Evolutionary conservation across 2,888 invertebrate species (phyloP).

Genomic region (Drosophila trichaetosa): DNA sequence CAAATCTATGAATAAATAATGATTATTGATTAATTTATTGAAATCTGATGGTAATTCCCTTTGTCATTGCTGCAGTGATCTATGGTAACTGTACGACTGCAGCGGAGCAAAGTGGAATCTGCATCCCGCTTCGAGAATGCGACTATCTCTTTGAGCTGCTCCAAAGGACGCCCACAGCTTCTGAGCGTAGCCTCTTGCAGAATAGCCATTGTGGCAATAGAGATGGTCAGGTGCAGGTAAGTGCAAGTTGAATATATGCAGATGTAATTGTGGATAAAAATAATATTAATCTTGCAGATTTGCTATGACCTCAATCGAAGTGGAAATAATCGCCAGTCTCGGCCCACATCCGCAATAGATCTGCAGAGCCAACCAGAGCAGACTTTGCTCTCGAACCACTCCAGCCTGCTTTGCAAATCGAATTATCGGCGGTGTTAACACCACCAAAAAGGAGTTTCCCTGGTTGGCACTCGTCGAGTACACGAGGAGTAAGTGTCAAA

Average conservation of each 20-base stretch:
- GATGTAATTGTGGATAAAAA: no score
- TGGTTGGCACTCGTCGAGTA: constrained; percentile 85
- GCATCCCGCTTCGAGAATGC: constrained; percentile 71
- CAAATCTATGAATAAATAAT: constrained; percentile 27
- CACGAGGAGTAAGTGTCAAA: constrained; percentile 70
- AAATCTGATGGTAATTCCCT: neutral
- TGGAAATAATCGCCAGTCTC: constrained; percentile 64
- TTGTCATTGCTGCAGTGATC: constrained; percentile 45
- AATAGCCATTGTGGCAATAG: constrained; percentile 89
- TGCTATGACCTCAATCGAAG: constrained; percentile 63
- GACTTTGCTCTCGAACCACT: constrained; percentile 56
- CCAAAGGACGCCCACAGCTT: constrained; percentile 30
- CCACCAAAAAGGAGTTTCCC: constrained; percentile 88
- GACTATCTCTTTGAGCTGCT: constrained; percentile 65
- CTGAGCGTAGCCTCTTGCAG: constrained; percentile 85
- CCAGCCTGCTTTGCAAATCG: constrained; percentile 84
- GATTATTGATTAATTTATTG: constrained; percentile 2
- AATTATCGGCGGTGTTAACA: constrained; percentile 87
- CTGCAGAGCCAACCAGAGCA: neutral
- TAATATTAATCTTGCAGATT: constrained; percentile 41
- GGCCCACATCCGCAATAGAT: constrained; percentile 1
- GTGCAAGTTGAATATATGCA: neutral
- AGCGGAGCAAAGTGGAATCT: constrained; percentile 58
- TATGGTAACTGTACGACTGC: constrained; percentile 76
- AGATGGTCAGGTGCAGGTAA: constrained; percentile 79